A percentile compares a stretch with the other conserved stretches of the same genome.
Evolutionary conservation across 2,113 vertebrate genomes (phyloP).

Genomic region (Condylura cristata): DNA sequence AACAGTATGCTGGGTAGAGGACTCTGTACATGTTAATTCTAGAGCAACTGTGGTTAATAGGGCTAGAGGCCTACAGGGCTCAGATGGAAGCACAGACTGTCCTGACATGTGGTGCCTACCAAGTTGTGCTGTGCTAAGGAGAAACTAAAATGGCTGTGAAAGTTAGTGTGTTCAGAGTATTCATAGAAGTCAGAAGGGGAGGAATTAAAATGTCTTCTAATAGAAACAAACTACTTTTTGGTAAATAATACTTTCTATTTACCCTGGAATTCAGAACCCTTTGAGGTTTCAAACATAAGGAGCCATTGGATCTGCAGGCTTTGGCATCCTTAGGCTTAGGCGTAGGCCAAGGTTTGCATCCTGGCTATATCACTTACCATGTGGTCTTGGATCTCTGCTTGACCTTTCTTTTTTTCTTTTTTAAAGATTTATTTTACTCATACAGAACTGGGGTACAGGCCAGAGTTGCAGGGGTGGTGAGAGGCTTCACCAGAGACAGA

Average conservation of each 20-base stretch:
- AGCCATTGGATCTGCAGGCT: background rate
- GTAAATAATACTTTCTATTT: background rate
- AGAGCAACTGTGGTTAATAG: background rate
- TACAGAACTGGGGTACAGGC: too few species aligned
- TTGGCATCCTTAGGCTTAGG: background rate
- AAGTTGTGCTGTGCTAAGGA: background rate
- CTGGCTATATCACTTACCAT: background rate
- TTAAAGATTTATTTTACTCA: too few species aligned
- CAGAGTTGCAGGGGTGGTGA: too few species aligned
- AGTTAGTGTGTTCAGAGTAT: background rate
- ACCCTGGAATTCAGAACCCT: background rate
- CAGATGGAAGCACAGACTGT: background rate
- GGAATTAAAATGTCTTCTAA: background rate
- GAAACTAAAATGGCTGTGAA: background rate
- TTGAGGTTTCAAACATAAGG: background rate
- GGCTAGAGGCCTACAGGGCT: background rate
- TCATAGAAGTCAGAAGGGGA: background rate
- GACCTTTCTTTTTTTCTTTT: too few species aligned
- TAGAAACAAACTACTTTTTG: background rate
- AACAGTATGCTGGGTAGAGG: background rate
- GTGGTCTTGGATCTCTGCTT: background rate
- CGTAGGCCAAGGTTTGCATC: background rate
- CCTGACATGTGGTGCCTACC: too few species aligned
- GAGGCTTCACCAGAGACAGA: too few species aligned
- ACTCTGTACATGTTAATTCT: background rate